Evolutionary conservation across 1,140 invertebrate genomes (phyloP).

Genomic region (Orchestia grillus): DNA sequence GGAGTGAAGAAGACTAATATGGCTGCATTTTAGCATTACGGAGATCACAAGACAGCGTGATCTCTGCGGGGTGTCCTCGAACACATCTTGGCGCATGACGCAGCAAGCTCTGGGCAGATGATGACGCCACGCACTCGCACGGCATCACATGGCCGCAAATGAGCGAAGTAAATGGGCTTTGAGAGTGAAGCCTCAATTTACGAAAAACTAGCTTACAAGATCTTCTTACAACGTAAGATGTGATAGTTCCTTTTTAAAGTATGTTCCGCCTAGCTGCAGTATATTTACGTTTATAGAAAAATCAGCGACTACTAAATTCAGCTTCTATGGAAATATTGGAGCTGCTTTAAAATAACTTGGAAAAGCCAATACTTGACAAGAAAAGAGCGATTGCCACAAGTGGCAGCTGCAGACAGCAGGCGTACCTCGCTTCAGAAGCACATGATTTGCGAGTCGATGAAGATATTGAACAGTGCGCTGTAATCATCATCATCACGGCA

Average conservation of each 20-base stretch:
- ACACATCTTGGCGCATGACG: slow-evolving; percentile 35
- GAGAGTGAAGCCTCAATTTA: background rate
- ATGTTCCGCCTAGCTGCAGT: background rate
- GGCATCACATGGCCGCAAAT: background rate
- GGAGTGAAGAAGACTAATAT: background rate
- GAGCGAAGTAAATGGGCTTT: background rate
- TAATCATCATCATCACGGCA: background rate
- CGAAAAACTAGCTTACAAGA: background rate
- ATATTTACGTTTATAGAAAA: background rate
- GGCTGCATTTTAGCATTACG: background rate
- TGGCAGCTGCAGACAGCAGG: background rate
- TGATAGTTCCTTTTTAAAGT: background rate
- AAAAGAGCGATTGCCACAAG: no score
- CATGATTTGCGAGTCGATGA: background rate
- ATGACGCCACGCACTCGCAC: background rate
- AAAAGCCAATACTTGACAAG: no score
- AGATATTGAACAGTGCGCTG: background rate
- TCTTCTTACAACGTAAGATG: background rate
- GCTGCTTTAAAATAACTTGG: background rate
- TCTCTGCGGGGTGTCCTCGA: background rate
- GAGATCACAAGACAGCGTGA: background rate
- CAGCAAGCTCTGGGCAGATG: background rate
- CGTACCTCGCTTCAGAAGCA: background rate
- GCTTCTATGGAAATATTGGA: background rate
- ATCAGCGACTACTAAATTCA: background rate